Base-by-base conservation (phyloP, 64 coral and sea anemone genomes). In the Exaiptasia diaphana region DNA sequence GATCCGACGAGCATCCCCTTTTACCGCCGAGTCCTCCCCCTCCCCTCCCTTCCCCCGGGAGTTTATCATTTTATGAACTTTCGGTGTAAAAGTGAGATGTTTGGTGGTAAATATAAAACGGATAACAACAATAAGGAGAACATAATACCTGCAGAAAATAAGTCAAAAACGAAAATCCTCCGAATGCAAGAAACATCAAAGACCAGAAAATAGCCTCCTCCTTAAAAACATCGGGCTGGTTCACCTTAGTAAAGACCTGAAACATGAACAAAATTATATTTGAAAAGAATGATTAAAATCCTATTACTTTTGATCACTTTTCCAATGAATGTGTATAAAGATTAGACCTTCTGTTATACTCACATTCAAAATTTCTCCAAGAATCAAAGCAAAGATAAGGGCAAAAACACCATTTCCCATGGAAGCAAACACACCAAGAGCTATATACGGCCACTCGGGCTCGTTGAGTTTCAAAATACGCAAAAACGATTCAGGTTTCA, bases 101-200 rank as follows among this genome's bases (percentile, higher is more conserved):
- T n/a, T n/a, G n/a, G n/a, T n/a, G n/a, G n/a, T n/a, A n/a, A n/a
- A n/a, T n/a, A n/a, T n/a, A n/a, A n/a, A n/a, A n/a, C n/a, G n/a
- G n/a, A n/a, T n/a, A n/a, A n/a, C n/a, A n/a, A n/a, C n/a, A n/a
- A n/a, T n/a, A n/a, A n/a, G n/a, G n/a, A n/a, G n/a, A n/a, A n/a
- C n/a, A n/a, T n/a, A n/a, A n/a, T n/a, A 94, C 91, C 91, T 85
- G 85, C 17, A 89, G 32, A 52, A 94, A n/a, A 41, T 94, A 80
- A 52, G 86, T 82, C 0, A 94, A 21, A 71, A 94, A 94, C 43
- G 79, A 89, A 15, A 50, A 85, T 17, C 39, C 86, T 35, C 85
- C 91, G 53, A 94, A 78, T 14, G 50, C 91, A n/a, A 94, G 85
- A 79, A 94, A 94, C 57, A 82, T 85, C 41, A 94, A 38, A 20